Base-by-base conservation (phyloP, 23 tunicate genomes). In the Trididemnum nubilum region DNA sequence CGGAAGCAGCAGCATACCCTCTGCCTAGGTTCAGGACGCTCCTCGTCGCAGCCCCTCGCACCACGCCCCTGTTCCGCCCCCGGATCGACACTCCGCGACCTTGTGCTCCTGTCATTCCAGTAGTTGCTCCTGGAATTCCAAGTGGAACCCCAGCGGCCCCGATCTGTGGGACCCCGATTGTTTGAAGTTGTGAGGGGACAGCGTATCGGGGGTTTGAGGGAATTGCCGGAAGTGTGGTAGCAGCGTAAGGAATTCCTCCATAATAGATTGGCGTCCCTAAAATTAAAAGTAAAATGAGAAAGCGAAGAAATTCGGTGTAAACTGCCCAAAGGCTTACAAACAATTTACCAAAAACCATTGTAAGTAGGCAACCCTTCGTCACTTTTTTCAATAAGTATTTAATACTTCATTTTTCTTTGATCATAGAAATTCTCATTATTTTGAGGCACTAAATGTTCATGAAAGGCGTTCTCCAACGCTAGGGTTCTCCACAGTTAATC, bases 91-190 rank as follows among this genome's bases (percentile, higher is more conserved):
- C 77, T 60, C 67, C 83, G 0, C 85, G 52, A 0, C 84, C 84
- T 72, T 87, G 91, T 22, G 81, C 35, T 1, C 85, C 81, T 32
- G 92, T 61, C 2, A 81, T 63, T 34, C 98, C 98, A 15, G 97
- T 87, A 0, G 88, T 87, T 23, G 98, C 98, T 30, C 98, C 98
- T 15, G 98, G 98, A 24, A 93, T 93, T 32, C 98, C 98, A 19
- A 93, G 87, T 9, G 98, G 98, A 19, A 93, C 98, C 40, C 98
- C 98, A 0, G 98, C 98, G 33, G 98, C 92, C 19, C 98, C 98
- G 65, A 93, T 93, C 38, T 84, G 92, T 0, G 92, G 88, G 5
- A 78, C 51, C 33, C 89, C 93, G 21, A 73, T 36, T 12, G 64
- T 51, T 26, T 79, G 77, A 50, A 86, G 64, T 2, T 76, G 51